A percentile compares a stretch with the other conserved stretches of the same genome.
These are phyloP conservation scores for Atrina japonica DNA, from an alignment of 2,888 invertebrate genomes.

Conservation along the genomic window DNA sequence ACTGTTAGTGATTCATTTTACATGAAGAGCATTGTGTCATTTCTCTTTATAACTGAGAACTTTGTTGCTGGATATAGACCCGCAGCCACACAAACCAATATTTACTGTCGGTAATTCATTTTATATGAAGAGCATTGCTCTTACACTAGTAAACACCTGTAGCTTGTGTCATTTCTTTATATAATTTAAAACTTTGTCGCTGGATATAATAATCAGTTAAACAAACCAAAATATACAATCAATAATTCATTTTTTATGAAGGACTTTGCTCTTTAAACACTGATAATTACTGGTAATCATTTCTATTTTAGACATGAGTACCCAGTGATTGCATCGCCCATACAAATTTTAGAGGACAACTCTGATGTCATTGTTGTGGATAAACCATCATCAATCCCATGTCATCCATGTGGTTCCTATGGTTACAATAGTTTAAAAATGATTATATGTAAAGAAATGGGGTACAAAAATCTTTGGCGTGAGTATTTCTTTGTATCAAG, in stretches of 20 bases:
- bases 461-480: constrained; percentile 93
- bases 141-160: constrained; percentile 87
- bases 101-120: background rate
- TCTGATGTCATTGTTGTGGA: constrained; percentile 99
- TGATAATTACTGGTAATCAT: constrained; percentile 37
- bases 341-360: constrained; percentile 98
- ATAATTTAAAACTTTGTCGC: no score
- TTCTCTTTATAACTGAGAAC: no score
- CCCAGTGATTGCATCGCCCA: constrained; percentile 94
- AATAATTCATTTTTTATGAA: no score
- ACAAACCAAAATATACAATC: no score
- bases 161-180: no score
- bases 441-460: constrained; percentile 97
- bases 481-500: constrained; percentile 51
- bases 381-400: constrained; percentile 99
- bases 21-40: no score
- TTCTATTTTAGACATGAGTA: constrained; percentile 89
- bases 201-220: no score
- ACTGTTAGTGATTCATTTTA: no score
- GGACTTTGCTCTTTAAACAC: no score
- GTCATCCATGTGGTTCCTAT: constrained; percentile 99
- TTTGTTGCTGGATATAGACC: no score
- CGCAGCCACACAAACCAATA: no score
- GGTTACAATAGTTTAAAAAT: constrained; percentile 98
- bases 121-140: constrained; percentile 63